Conservation (phyloP, 2,113 vertebrate species). For the Chaetorhynchus papuensis region DNA sequence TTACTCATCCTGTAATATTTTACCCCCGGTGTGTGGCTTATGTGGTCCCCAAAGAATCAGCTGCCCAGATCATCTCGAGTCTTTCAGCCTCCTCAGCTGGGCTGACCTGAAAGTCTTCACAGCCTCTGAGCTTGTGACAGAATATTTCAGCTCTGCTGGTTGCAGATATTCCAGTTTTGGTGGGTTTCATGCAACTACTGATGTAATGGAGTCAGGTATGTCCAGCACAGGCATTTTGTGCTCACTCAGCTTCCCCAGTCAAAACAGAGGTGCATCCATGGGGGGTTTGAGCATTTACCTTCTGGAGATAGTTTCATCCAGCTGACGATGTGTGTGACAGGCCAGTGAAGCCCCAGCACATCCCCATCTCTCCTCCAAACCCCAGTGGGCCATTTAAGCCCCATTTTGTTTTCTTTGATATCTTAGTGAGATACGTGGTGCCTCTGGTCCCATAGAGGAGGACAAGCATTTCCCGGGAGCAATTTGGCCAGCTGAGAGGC, state of each 20-base stretch:
- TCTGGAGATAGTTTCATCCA: neutral
- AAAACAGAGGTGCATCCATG: neutral
- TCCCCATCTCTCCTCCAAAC: neutral
- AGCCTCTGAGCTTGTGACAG: accelerated
- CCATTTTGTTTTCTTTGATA: neutral
- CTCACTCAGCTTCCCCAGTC: neutral
- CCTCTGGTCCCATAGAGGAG: neutral
- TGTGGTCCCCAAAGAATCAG: neutral
- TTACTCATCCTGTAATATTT: neutral
- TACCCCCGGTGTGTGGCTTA: neutral
- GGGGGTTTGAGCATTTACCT: neutral
- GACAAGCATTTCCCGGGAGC: neutral
- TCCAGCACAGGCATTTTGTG: neutral
- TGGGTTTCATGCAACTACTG: neutral
- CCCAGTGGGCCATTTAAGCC: accelerated
- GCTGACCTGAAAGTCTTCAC: neutral
- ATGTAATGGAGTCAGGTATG: neutral
- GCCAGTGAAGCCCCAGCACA: neutral
- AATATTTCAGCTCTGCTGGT: neutral
- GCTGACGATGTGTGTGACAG: neutral
- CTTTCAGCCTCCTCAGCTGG: neutral
- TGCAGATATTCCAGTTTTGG: neutral
- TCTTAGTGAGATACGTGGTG: accelerated
- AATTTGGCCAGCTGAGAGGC: neutral
- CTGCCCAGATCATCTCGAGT: neutral